Percentiles rank a stretch among this genome's conserved stretches.
Evolutionary conservation across 2,797 vertebrate genomes (phyloP).

Genomic region (Phoxinus dragarum): DNA sequence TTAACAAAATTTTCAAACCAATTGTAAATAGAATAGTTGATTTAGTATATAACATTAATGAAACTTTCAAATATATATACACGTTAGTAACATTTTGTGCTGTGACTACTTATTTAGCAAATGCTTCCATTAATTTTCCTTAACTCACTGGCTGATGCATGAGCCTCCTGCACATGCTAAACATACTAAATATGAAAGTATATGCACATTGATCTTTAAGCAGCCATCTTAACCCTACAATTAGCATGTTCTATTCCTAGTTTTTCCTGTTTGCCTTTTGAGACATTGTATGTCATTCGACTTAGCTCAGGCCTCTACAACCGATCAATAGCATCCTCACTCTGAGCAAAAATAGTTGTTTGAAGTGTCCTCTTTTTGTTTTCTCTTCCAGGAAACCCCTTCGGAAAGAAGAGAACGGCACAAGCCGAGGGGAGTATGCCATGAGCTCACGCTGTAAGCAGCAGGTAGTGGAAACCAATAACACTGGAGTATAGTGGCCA

Average conservation of each 20-base stretch:
- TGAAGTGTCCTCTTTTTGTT: constrained; percentile 10
- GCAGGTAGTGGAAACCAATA: constrained; percentile 81
- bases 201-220: background rate
- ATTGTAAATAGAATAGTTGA: background rate
- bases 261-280: constrained; percentile 3
- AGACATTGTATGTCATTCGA: background rate
- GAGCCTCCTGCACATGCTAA: background rate
- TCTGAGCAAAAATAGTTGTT: background rate
- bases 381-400: constrained; percentile 83
- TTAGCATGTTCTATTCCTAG: background rate
- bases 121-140: background rate
- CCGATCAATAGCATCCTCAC: constrained; percentile 21
- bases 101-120: background rate
- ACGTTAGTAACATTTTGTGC: background rate
- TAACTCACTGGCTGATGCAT: background rate
- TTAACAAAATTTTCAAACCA: background rate
- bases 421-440: constrained; percentile 83
- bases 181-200: background rate
- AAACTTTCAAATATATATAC: background rate
- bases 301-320: background rate
- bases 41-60: background rate
- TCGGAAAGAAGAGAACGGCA: constrained; percentile 87
- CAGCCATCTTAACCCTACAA: background rate
- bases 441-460: constrained; percentile 83
- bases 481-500: constrained; percentile 75